Base-by-base conservation (phyloP, 2,888 invertebrate genomes). In the Tromatobia lineatoria region DNA sequence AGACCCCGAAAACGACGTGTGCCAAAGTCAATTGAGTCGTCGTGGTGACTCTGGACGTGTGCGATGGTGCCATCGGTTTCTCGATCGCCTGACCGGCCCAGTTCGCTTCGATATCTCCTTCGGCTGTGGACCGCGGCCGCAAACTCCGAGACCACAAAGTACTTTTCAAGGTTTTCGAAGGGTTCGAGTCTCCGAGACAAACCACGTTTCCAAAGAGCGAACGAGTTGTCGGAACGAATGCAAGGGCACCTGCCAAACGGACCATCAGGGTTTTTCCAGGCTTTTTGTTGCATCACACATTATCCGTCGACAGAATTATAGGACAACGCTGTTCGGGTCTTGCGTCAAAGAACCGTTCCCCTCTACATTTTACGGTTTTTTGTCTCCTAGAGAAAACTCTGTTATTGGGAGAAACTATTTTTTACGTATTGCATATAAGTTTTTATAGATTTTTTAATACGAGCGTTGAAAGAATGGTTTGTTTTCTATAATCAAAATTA, bases 71-170 rank as follows among this genome's bases (percentile, higher is more conserved):
- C 69, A 78, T 78, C 47, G 69, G 29, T 8, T 57, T 69, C 67
- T 54, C 75, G 45, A 67, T 76, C 76, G 66, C 25, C 34, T 77
- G 57, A 57, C 45, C 52, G 69, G 42, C 52, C 69, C 29, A 29
- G 29, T 29, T 64, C 75, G n/a, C 29, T 50, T 50, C 52, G 34
- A 29, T 42, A 54, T 57, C 67, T 57, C n/a, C 59, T 20, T 61
- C 29, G 15, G 18, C 29, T 29, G 18, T 29, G 59, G 59, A 29
- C 29, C 38, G 64, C 54, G 29, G 57, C 59, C 77, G 67, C 67
- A 76, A 76, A 76, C 67, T 67, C 42, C 59, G 50, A 50, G 61
- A 78, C 77, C 77, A 69, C 77, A 78, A 78, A 78, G 77, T 78
- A 57, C 77, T 77, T 77, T 57, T 61, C 69, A 69, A 69, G 69